Evolutionary conservation across 2,888 invertebrate genomes (phyloP).

Genomic region (Hydrotaea cyrtoneurina): DNA sequence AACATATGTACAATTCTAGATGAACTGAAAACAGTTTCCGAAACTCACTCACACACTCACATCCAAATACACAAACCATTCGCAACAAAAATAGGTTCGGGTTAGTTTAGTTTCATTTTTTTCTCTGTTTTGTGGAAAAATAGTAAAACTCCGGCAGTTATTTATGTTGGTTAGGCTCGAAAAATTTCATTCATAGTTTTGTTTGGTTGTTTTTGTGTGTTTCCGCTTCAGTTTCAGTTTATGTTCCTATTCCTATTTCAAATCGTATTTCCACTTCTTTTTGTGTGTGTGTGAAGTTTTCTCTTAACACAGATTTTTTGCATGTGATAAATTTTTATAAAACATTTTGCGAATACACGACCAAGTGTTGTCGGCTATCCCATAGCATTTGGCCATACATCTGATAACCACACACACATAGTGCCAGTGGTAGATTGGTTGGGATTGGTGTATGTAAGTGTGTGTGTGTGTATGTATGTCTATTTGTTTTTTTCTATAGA

Average conservation of each 20-base stretch:
- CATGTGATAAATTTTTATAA: conserved; percentile 18
- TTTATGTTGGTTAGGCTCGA: conserved; percentile 31
- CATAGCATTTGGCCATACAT: conserved; percentile 11
- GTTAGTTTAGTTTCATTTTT: conserved; percentile 6
- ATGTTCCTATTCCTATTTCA: conserved; percentile 7
- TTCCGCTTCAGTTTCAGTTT: conserved; percentile 10
- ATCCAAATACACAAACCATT: conserved; percentile 8
- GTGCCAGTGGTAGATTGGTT: not conserved
- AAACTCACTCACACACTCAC: conserved; percentile 22
- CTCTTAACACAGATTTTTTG: conserved; percentile 35
- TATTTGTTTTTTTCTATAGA: not conserved
- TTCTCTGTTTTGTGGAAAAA: conserved; percentile 2
- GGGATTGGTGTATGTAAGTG: not conserved
- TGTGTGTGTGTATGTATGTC: no score
- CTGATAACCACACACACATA: not conserved
- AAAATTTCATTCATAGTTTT: conserved; percentile 24
- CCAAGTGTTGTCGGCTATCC: conserved; percentile 15
- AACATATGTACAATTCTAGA: conserved; percentile 45
- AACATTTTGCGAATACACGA: not conserved
- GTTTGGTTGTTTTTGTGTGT: conserved; percentile 3
- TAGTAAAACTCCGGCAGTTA: conserved; percentile 34
- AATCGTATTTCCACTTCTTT: conserved; percentile 27
- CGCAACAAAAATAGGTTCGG: conserved; percentile 4
- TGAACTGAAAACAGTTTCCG: conserved; percentile 34
- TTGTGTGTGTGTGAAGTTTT: conserved; percentile 14